phyloP scores from a whole-genome alignment of 2,797 vertebrate genomes.

The Notoglanidium macrostoma region DNA sequence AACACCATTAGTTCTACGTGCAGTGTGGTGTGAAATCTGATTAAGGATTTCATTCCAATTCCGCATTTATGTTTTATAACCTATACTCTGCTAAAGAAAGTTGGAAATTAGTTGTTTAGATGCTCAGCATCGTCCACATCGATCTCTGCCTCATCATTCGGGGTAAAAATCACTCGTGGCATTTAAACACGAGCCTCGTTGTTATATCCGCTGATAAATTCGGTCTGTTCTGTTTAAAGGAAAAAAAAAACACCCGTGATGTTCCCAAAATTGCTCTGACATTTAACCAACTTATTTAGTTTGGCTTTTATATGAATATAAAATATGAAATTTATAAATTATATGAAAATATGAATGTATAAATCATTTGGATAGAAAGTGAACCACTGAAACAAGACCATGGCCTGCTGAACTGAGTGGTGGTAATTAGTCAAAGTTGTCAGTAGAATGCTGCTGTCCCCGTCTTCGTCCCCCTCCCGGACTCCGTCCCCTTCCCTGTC shows the following conservation, averaged over 20 bases:
- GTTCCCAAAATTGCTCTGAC: slow-evolving; percentile 8
- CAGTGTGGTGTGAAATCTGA: not conserved
- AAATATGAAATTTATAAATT: too few relatives aligned
- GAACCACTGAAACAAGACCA: not conserved
- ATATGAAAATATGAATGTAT: too few relatives aligned
- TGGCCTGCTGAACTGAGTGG: not conserved
- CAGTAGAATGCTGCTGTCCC: not conserved
- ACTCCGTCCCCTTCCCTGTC: too few relatives aligned
- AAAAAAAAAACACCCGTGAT: slow-evolving; percentile 1
- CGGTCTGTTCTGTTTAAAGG: not conserved
- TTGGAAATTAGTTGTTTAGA: not conserved
- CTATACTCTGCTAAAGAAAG: not conserved
- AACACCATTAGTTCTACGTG: not conserved
- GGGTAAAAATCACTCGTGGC: not conserved
- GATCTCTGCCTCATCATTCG: not conserved
- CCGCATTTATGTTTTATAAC: not conserved
- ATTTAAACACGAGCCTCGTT: not conserved
- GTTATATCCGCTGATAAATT: not conserved
- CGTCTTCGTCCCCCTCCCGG: not conserved
- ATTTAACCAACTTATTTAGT: not conserved
- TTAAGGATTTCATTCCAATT: not conserved
- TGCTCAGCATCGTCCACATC: not conserved
- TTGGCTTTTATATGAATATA: not conserved
- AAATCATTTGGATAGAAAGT: not conserved
- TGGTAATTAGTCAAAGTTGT: not conserved